Base-by-base conservation (phyloP, 2,797 vertebrate genomes). In the Cossypha dichroa region DNA sequence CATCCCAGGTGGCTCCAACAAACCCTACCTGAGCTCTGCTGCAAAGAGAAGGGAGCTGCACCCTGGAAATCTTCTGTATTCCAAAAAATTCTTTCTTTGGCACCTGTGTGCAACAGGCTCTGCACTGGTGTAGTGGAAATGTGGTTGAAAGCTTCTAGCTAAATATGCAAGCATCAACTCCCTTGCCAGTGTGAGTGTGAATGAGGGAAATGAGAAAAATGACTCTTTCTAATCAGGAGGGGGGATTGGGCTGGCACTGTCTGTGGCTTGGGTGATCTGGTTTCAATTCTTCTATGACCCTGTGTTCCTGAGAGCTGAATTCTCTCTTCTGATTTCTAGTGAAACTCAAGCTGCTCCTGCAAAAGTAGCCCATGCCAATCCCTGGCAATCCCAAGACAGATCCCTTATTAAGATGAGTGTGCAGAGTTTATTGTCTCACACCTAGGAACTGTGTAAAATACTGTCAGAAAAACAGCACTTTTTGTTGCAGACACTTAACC, bases 131-230 rank as follows among this genome's bases (percentile, higher is more conserved):
- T 72, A 3, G 1, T 58, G 80, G 72, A 72, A 85, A 75, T n/a
- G 69, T 15, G 33, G n/a, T 3, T 90, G 79, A 90, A 94, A 88
- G 64, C 41, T 95, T 95, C 93, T n/a, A 88, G 79, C 58, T 88
- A 17, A 78, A 81, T 70, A 69, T 88, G 58, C 31, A 66, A 45
- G 66, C 46, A 81, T 55, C 66, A 73, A 79, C 23, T 88, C 31
- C 51, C 16, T n/a, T 81, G 48, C 23, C 11, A n/a, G 40, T 21
- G 49, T 1, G 3, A 81, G n/a, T 45, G 34, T 46, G 72, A 60
- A 54, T 20, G 68, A 91, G 36, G 29, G 36, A 85, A 70, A 90
- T 49, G 46, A 95, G 93, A 66, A 90, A 84, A 96, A 75, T 48
- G 0, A 70, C 52, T 28, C 19, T 67, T 74, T 67, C n/a, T 62